Base-by-base conservation (phyloP, 2,113 vertebrate genomes). In the Ophiodon elongatus region DNA sequence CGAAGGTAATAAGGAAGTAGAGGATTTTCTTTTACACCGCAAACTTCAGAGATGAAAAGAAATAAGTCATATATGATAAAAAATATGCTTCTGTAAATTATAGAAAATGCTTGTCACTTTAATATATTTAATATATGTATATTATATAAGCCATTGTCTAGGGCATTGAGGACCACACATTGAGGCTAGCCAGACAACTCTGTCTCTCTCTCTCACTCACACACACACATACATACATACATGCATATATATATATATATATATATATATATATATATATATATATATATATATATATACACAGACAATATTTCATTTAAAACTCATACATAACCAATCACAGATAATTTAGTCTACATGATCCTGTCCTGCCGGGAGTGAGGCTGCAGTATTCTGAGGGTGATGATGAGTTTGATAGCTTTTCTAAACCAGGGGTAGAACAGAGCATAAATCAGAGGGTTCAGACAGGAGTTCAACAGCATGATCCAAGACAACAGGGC, bases 361-460 rank as follows among this genome's bases (percentile, higher is more conserved):
- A 87, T 27, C 17, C 68, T 67, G 5, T 17, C 0, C 2, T 85
- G 37, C 23, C 11, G 14, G 2, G 85, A 87, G 33, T 70, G 8
- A 43, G 50, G 37, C 69, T 79, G 60, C 56, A 85, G 73, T 25
- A 90, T 80, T 73, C 5, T 72, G 1, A 91, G 69, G 2, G 86
- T 91, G 7, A 97, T 47, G 83, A 94, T 90, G 63, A 83, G 35
- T 86, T 76, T 93, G 13, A 68, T 77, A 4, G 88, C 76, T 79
- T 73, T 90, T 50, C 83, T 88, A 71, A 92, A 92, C 89, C 92
- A 93, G 31, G 54, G 69, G 75, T 93, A 92, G 76, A 92, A 92
- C 10, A 92, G 33, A 23, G 74, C 78, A 50, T 88, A 93, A 10
- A 90, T 84, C 17, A 94, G 60, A 31, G 88, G 91, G 70, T 93